A percentile compares a stretch with the other conserved stretches of the same genome.
Evolutionary conservation across 2,797 vertebrate genomes (phyloP).

Genomic region (Microctenopoma lineatum): DNA sequence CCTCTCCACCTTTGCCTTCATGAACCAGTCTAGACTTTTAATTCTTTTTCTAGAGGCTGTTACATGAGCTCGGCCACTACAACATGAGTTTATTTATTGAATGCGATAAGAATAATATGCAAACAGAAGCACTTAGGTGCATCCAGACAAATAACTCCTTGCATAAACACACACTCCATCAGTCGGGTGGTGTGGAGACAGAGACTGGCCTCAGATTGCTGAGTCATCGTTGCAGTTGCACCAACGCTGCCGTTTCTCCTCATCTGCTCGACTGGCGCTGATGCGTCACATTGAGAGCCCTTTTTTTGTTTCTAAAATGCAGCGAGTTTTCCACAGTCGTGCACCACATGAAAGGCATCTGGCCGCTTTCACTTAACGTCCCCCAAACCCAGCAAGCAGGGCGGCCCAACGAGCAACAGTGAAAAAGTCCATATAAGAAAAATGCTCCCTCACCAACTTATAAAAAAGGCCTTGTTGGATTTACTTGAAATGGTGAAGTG

Average conservation of each 20-base stretch:
- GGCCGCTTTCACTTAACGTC: slow-evolving; percentile 61
- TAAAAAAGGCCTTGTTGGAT: slow-evolving; percentile 20
- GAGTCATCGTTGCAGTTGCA: slow-evolving; percentile 74
- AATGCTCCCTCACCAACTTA: slow-evolving; percentile 1
- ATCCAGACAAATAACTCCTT: slow-evolving; percentile 16
- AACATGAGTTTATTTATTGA: slow-evolving; percentile 29
- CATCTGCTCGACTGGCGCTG: slow-evolving; percentile 64
- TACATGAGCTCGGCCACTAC: neutral
- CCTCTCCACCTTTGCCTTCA: neutral
- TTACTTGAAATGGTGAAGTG: slow-evolving; percentile 16
- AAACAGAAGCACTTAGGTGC: slow-evolving; percentile 53
- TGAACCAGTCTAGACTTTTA: slow-evolving; percentile 35
- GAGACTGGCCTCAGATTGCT: slow-evolving; percentile 64
- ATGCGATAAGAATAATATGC: slow-evolving; percentile 53
- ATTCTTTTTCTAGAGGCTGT: neutral
- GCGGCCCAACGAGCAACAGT: slow-evolving; percentile 38
- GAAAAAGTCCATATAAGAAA: slow-evolving; percentile 52
- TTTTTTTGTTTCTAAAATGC: slow-evolving; percentile 48
- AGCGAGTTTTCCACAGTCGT: slow-evolving; percentile 66
- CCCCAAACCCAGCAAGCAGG: slow-evolving; percentile 45
- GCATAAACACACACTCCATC: neutral
- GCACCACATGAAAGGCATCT: slow-evolving; percentile 73
- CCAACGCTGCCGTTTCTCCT: slow-evolving; percentile 61
- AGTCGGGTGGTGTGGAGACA: slow-evolving; percentile 54
- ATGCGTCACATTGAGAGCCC: slow-evolving; percentile 62